Base-by-base conservation (phyloP, 1,140 invertebrate species). In the Drosophila pectinifera region DNA sequence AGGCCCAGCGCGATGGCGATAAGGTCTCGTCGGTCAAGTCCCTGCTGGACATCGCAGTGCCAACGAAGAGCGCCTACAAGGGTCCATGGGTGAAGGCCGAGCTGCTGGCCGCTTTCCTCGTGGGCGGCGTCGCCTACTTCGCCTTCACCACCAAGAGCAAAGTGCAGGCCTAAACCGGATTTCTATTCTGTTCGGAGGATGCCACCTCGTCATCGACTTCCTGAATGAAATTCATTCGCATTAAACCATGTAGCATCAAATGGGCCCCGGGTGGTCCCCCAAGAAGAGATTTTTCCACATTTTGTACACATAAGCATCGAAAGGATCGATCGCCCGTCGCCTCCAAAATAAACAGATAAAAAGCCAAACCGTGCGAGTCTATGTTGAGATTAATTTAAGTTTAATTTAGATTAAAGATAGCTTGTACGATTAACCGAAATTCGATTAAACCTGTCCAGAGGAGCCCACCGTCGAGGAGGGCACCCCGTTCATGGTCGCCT, bases 61-160 rank as follows among this genome's bases (percentile, higher is more conserved):
- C 95, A 73, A 96, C 98, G 90, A 95, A 96, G 64, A 96, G 97
- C 75, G 95, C 97, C 64, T 98, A 97, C 93, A 96, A 95, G 75
- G 98, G 98, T 14, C 97, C 97, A 7, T 97, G 96, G 95, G 94
- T 99, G 11, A 98, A 98, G 84, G 97, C 97, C 11, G 98, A 99
- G 94, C 95, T 98, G 28, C 93, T 98, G 42, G 98, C 98, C 36
- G 96, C 96, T 11, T 92, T 95, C 34, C 92, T 97, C 2, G 96
- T 97, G 4, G 94, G 96, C 65, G 91, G 96, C 41, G 95, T 98
- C 18, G 97, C 96, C 61, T 98, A 98, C 92, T 94, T 96, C 74
- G 98, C 98, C 11, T 96, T 98, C 79, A 95, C 95, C 46, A 95
- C 96, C 70, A 97, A 96, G 92, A 95, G 95, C 69, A 97, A 96